Conservation (phyloP, 1,140 invertebrate genomes). For the Drosophila prosaltans region DNA sequence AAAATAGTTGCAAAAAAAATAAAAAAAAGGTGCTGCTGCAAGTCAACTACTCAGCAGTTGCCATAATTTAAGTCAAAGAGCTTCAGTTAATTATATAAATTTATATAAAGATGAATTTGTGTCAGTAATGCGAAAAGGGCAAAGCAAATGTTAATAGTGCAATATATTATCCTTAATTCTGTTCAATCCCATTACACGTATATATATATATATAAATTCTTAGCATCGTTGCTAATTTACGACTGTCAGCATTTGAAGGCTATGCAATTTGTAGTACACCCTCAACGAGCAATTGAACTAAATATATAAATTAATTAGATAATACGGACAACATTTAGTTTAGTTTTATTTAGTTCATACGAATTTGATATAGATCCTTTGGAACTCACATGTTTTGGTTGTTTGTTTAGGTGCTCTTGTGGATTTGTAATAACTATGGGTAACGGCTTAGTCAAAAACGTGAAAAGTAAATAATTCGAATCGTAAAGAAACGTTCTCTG, state of each 20-base stretch:
- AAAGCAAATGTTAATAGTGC: not conserved
- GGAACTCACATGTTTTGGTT: no score
- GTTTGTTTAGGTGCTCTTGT: no score
- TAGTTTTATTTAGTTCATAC: no score
- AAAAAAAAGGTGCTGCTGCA: not conserved
- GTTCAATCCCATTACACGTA: not conserved
- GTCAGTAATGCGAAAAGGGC: constrained; percentile 1
- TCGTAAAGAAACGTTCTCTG: no score
- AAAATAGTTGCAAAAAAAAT: constrained; percentile 52
- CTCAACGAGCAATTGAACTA: no score
- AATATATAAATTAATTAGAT: no score
- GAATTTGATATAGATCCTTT: no score
- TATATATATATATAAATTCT: not conserved
- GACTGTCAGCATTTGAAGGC: not conserved
- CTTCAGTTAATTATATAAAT: constrained; percentile 2
- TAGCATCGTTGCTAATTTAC: not conserved
- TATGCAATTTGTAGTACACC: not conserved
- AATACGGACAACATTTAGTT: no score
- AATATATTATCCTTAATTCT: not conserved
- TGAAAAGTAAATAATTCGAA: no score
- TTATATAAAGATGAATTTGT: not conserved
- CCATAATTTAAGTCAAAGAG: constrained; percentile 9
- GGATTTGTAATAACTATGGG: no score
- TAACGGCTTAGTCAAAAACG: no score
- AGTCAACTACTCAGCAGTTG: constrained; percentile 40